These are phyloP conservation scores for Calcarius ornatus DNA, from an alignment of 2,113 vertebrate genomes.

Conservation along the genomic window DNA sequence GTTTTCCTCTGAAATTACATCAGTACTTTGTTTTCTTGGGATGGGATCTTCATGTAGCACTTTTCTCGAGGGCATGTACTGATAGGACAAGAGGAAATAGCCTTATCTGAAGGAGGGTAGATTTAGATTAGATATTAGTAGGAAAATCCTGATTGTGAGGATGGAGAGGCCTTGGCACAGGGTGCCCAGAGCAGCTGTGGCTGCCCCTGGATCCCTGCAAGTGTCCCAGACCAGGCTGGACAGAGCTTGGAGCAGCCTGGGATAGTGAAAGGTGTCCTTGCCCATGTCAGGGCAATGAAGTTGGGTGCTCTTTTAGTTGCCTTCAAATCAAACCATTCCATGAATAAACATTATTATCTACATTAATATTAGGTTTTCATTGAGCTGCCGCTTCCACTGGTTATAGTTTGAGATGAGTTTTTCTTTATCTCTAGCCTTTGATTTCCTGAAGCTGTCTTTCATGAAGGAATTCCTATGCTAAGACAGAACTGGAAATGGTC, in stretches of 20 bases:
- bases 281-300: accelerated
- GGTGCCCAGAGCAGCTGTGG: not conserved
- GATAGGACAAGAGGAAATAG: not conserved
- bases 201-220: not conserved
- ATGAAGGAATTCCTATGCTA: not conserved
- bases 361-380: not conserved
- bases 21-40: not conserved
- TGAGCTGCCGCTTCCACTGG: not conserved
- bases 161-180: not conserved
- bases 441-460: not conserved
- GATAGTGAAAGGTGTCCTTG: not conserved
- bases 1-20: not conserved
- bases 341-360: not conserved
- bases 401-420: not conserved
- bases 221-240: not conserved
- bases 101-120: not conserved
- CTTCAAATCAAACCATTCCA: not conserved
- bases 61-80: not conserved
- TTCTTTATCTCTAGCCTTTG: not conserved
- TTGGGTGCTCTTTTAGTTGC: not conserved
- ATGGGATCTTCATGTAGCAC: not conserved
- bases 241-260: accelerated
- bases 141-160: not conserved
- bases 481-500: not conserved
- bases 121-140: not conserved